Base-by-base conservation (phyloP, 2,888 invertebrate species). In the Cosmorhoe ocellata region DNA sequence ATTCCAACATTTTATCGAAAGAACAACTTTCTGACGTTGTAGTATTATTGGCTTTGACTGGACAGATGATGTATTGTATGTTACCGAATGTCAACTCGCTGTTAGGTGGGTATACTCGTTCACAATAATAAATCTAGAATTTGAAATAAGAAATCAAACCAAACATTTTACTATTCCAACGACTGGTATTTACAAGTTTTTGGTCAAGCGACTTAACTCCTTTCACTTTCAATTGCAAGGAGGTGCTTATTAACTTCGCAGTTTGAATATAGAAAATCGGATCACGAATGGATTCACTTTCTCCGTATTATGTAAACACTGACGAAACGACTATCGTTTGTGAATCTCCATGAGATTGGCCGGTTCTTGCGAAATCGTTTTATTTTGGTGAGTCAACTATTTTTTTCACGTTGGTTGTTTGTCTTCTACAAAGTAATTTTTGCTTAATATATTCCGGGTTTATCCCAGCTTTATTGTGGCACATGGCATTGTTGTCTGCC, bases 271-370 rank as follows among this genome's bases (percentile, higher is more conserved):
- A 69, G 56, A 66, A 67, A 69, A 68, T 66, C 62, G 61, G 61
- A 67, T 67, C 69, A 67, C 64, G 61, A 67, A 57, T 49, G 53
- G 36, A 48, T 43, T 48, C 48, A 53, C 53, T 53, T 53, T 53
- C 53, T 53, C 53, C 37, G 36, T 59, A 59, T 75, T 75, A 75
- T 71, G 69, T 71, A 75, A 76, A 67, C 66, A 65, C 50, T 62
- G 64, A 54, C 64, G 66, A 68, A 71, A 71, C 65, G 58, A 59
- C 62, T 64, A 65, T 69, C 67, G 64, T 59, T 61, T 61, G 64
- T 53, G 68, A 68, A 69, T 70, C 65, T 64, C 56, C 48, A 49
- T 55, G 49, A 68, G 60, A 67, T 68, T 67, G 62, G 33, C 34
- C 33, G 41, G 51, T 47, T 52, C 44, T 53, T 53, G 39, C 44